Evolutionary conservation across 2,113 vertebrate species (phyloP).

Genomic region (Ctenodactylus gundi): DNA sequence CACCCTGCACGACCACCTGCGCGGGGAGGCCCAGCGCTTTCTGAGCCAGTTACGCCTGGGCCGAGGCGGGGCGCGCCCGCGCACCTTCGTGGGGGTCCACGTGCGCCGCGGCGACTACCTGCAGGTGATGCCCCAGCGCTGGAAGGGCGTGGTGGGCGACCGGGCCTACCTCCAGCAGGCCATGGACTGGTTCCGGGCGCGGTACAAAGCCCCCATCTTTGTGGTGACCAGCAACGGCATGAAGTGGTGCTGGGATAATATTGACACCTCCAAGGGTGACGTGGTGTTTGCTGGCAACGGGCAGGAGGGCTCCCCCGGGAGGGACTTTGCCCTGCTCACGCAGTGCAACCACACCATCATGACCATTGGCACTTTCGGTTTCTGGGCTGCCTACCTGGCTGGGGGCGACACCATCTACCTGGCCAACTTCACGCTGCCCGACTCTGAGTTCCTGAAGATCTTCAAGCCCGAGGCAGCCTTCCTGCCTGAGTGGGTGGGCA

Average conservation of each 20-base stretch:
- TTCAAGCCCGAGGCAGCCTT: conserved; percentile 76
- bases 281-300: conserved; percentile 78
- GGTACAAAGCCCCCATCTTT: conserved; percentile 73
- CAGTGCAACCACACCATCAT: conserved; percentile 83
- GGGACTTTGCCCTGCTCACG: conserved; percentile 73
- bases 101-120: conserved; percentile 81
- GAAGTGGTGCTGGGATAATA: conserved; percentile 79
- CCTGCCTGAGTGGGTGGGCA: conserved; percentile 80
- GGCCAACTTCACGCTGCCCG: conserved; percentile 78
- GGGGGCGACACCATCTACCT: conserved; percentile 79
- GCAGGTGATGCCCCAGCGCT: conserved; percentile 64
- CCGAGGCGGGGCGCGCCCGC: accelerated
- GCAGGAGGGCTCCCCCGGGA: neutral
- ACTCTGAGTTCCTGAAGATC: conserved; percentile 69
- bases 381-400: conserved; percentile 78
- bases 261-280: conserved; percentile 71
- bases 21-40: conserved; percentile 34
- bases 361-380: conserved; percentile 82
- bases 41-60: conserved; percentile 36
- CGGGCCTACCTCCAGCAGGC: conserved; percentile 72
- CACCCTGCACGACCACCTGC: conserved; percentile 73
- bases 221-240: conserved; percentile 81
- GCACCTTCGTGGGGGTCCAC: conserved; percentile 79
- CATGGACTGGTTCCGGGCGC: conserved; percentile 79
- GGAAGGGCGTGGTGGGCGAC: conserved; percentile 80